Percentiles rank a stretch among this genome's conserved stretches.
phyloP scores from a whole-genome alignment of 1,140 invertebrate genomes.

The Zaprionus kolodkinae region DNA sequence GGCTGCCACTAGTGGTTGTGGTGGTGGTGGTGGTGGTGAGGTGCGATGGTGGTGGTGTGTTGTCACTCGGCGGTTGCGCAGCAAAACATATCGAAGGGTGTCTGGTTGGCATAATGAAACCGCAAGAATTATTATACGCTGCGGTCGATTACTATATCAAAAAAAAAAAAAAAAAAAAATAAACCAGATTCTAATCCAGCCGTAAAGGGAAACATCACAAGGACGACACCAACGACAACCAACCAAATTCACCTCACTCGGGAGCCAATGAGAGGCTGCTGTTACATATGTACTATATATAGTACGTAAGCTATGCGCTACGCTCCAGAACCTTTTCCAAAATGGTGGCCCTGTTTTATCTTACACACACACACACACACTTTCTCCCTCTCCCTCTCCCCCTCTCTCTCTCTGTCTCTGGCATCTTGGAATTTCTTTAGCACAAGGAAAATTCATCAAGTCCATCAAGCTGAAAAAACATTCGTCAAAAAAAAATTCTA shows the following conservation, averaged over 20 bases:
- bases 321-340: background rate
- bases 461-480: background rate
- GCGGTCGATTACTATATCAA: constrained; percentile 82
- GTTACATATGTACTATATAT: background rate
- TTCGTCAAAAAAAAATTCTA: background rate
- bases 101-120: constrained; percentile 81
- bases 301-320: background rate
- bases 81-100: constrained; percentile 55
- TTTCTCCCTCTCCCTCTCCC: too few relatives aligned
- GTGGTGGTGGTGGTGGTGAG: constrained; percentile 43
- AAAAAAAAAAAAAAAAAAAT: background rate
- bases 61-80: constrained; percentile 72
- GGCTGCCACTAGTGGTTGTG: constrained; percentile 19
- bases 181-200: constrained; percentile 64
- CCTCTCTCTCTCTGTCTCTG: background rate
- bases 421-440: background rate
- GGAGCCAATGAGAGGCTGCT: constrained; percentile 34
- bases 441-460: background rate
- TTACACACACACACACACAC: too few relatives aligned
- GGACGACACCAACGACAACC: background rate
- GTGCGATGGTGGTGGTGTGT: constrained; percentile 49
- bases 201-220: background rate
- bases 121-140: constrained; percentile 83
- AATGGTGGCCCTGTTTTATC: background rate
- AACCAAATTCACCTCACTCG: constrained; percentile 49